These are phyloP conservation scores for Xerus rutilus DNA, from an alignment of 2,797 vertebrate species.

Conservation along the genomic window DNA sequence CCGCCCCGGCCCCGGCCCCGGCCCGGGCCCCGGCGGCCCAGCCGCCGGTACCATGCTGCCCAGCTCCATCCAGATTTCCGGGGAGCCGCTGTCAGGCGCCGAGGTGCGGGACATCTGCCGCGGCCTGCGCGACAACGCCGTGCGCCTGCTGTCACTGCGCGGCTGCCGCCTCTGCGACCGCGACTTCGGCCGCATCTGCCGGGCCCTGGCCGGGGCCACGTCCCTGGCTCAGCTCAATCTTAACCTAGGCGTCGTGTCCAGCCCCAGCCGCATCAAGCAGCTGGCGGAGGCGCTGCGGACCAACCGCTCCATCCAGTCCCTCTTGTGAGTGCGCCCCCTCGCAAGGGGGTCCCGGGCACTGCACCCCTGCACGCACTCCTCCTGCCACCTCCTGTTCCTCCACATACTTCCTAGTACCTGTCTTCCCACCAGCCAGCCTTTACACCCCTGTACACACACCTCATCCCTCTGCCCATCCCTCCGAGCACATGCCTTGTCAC, in stretches of 20 bases:
- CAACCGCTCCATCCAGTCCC: slow-evolving; percentile 96
- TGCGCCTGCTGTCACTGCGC: slow-evolving; percentile 94
- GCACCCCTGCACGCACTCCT: neutral
- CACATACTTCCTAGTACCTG: neutral
- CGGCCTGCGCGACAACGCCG: slow-evolving; percentile 94
- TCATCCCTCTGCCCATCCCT: neutral
- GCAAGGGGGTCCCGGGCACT: slow-evolving; percentile 23
- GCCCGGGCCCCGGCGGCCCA: slow-evolving; percentile 45
- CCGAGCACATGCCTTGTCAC: neutral
- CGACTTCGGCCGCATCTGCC: slow-evolving; percentile 96
- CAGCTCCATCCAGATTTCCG: slow-evolving; percentile 97
- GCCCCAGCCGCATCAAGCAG: slow-evolving; percentile 92
- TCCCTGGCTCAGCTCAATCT: slow-evolving; percentile 97
- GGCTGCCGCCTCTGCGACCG: slow-evolving; percentile 96
- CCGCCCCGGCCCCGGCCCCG: slow-evolving; percentile 26
- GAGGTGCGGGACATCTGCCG: slow-evolving; percentile 97
- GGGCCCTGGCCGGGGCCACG: slow-evolving; percentile 92
- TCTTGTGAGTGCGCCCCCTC: slow-evolving; percentile 93
- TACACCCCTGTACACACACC: neutral
- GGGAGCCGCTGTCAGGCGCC: slow-evolving; percentile 94
- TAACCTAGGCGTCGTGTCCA: slow-evolving; percentile 96
- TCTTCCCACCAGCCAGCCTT: neutral
- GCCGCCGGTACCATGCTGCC: slow-evolving; percentile 91
- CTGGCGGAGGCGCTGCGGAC: slow-evolving; percentile 94
- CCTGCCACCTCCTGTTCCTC: neutral